Conservation (phyloP, 2,113 vertebrate genomes). For the Notarius quadriscutis region DNA sequence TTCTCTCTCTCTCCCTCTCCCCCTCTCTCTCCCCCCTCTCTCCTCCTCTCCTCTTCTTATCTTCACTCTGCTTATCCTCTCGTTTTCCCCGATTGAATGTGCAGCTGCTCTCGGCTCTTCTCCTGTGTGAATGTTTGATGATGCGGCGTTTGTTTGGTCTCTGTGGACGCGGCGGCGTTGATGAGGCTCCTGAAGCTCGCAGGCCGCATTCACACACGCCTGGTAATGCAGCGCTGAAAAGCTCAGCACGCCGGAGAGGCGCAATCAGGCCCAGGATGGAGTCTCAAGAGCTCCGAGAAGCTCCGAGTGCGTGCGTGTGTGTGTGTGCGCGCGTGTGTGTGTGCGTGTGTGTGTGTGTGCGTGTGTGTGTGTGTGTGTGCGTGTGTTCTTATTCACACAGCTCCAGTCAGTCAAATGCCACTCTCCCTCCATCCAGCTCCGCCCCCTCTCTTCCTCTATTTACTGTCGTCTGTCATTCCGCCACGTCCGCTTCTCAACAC, state of each 20-base stretch:
- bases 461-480: not conserved
- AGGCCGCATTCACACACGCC: constrained; percentile 55
- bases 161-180: constrained; percentile 51
- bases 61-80: constrained; percentile 40
- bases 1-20: too few relatives aligned
- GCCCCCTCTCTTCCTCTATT: not conserved
- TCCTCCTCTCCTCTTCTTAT: constrained; percentile 30
- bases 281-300: constrained; percentile 24
- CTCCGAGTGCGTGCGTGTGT: not conserved
- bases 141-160: constrained; percentile 48
- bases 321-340: not conserved
- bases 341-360: not conserved
- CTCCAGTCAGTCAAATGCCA: constrained; percentile 20
- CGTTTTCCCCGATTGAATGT: constrained; percentile 51
- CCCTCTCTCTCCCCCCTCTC: not conserved
- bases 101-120: constrained; percentile 63
- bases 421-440: not conserved
- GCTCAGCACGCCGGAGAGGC: not conserved
- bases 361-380: constrained; percentile 19
- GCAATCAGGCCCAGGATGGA: constrained; percentile 32
- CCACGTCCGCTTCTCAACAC: constrained; percentile 5
- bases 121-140: constrained; percentile 57
- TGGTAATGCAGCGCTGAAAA: constrained; percentile 50
- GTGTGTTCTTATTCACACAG: constrained; percentile 22
- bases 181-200: constrained; percentile 57